A percentile compares a stretch with the other conserved stretches of the same genome.
Evolutionary conservation across 2,113 vertebrate species (phyloP).

Genomic region (Tragelaphus imberbis): DNA sequence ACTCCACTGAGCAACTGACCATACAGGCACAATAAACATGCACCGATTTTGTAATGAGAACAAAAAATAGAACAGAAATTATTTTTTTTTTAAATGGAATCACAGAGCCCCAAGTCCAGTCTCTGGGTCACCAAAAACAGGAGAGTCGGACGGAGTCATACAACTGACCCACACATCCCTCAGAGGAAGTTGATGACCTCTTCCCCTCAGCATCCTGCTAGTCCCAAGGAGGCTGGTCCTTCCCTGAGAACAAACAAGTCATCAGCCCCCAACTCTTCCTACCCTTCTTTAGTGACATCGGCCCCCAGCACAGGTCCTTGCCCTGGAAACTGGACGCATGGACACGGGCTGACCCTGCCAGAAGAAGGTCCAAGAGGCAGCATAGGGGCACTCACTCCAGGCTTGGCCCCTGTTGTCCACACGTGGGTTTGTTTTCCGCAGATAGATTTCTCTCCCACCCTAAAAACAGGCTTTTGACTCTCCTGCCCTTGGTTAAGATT

Average conservation of each 20-base stretch:
- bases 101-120: neutral
- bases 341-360: neutral
- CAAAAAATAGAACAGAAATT: neutral
- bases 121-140: neutral
- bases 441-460: neutral
- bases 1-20: neutral
- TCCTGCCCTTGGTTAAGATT: neutral
- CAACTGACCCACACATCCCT: neutral
- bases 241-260: neutral
- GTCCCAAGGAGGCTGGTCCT: accelerated
- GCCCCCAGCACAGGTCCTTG: neutral
- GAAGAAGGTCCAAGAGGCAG: accelerated
- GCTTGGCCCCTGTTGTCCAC: neutral
- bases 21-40: neutral
- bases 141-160: accelerated
- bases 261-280: neutral
- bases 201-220: too few relatives aligned
- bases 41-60: neutral
- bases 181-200: neutral
- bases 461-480: neutral
- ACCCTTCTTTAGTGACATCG: neutral
- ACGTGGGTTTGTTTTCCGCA: neutral
- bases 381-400: neutral
- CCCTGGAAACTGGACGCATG: neutral
- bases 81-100: neutral